Evolutionary conservation across 2,113 vertebrate species (phyloP).

Genomic region (Percina caprodes): DNA sequence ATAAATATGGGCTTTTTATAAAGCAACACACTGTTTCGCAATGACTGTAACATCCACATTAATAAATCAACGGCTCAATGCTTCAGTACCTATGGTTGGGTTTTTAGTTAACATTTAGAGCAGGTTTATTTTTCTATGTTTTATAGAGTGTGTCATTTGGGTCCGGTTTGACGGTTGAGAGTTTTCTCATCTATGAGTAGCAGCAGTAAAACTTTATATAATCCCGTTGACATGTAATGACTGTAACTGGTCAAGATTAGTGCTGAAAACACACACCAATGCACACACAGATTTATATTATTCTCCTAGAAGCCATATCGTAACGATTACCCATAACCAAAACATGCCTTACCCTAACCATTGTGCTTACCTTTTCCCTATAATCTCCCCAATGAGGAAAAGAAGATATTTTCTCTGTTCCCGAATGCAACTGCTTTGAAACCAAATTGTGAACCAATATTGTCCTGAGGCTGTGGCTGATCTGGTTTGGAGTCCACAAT

Average conservation of each 20-base stretch:
- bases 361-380: slow-evolving; percentile 34
- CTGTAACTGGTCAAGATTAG: slow-evolving; percentile 24
- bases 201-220: slow-evolving; percentile 56
- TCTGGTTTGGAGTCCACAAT: slow-evolving; percentile 57
- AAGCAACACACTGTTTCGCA: slow-evolving; percentile 56
- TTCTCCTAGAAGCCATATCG: slow-evolving; percentile 17
- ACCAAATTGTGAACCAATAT: slow-evolving; percentile 33
- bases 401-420: slow-evolving; percentile 19
- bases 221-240: slow-evolving; percentile 32
- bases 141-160: slow-evolving; percentile 58
- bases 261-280: slow-evolving; percentile 16
- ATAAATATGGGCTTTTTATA: slow-evolving; percentile 65
- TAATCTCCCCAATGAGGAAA: slow-evolving; percentile 40
- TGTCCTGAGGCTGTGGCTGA: slow-evolving; percentile 34
- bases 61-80: slow-evolving; percentile 60
- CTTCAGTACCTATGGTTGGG: slow-evolving; percentile 33
- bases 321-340: slow-evolving; percentile 44
- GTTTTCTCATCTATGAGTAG: slow-evolving; percentile 49
- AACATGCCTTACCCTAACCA: slow-evolving; percentile 22
- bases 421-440: slow-evolving; percentile 22
- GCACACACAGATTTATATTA: slow-evolving; percentile 18
- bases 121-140: slow-evolving; percentile 63
- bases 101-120: slow-evolving; percentile 56
- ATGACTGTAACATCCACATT: slow-evolving; percentile 60
- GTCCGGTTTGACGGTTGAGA: slow-evolving; percentile 33